Percentiles rank a stretch among this genome's conserved stretches.
Evolutionary conservation across 2,888 invertebrate species (phyloP).

Genomic region (Pinctada fucata): DNA sequence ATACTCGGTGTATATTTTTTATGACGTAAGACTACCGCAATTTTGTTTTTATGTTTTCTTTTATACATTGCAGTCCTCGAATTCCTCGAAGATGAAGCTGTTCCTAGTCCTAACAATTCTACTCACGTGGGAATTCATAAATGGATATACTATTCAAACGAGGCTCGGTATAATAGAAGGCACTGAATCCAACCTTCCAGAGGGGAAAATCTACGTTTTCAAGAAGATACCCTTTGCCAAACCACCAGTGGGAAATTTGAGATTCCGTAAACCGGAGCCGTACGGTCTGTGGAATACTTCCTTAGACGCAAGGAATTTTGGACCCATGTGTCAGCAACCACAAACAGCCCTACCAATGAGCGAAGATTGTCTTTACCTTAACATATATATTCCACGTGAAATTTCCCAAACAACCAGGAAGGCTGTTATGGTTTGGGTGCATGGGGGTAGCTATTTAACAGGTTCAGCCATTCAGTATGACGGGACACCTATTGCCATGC

Average conservation of each 20-base stretch:
- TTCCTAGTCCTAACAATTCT: too few species aligned
- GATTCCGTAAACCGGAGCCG: conserved; percentile 37
- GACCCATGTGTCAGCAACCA: conserved; percentile 40
- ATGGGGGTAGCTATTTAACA: conserved; percentile 53
- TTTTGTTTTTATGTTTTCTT: too few species aligned
- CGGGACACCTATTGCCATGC: conserved; percentile 42
- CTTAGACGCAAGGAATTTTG: conserved; percentile 34
- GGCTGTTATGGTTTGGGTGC: conserved; percentile 58
- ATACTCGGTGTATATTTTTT: too few species aligned
- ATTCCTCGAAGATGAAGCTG: too few species aligned
- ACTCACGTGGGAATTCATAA: too few species aligned
- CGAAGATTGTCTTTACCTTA: conserved; percentile 58
- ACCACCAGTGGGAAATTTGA: conserved; percentile 44
- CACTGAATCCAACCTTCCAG: conserved; percentile 1
- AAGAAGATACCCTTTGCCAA: conserved; percentile 44
- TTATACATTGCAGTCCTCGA: too few species aligned
- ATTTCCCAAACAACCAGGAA: conserved; percentile 12
- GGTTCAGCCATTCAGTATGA: conserved; percentile 49
- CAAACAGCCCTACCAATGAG: background rate
- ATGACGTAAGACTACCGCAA: too few species aligned
- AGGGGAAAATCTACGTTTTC: conserved; percentile 34
- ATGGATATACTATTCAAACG: background rate
- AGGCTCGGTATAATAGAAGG: background rate
- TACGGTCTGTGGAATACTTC: conserved; percentile 29
- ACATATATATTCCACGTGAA: conserved; percentile 49